Evolutionary conservation across 1,140 invertebrate species (phyloP).

Genomic region (Ladona fulva): DNA sequence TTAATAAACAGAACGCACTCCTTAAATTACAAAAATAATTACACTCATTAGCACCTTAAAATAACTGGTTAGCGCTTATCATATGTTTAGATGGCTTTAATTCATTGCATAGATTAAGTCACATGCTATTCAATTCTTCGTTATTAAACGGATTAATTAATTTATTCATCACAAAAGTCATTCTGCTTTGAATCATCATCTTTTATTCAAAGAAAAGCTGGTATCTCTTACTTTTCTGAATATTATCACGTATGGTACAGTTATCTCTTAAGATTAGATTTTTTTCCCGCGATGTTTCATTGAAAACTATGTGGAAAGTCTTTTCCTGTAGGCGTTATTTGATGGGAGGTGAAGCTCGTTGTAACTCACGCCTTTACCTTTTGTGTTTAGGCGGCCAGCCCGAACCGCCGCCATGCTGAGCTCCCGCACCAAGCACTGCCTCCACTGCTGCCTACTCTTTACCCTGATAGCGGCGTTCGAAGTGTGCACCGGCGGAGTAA

Average conservation of each 20-base stretch:
- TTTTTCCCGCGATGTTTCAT: not conserved
- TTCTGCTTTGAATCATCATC: not conserved
- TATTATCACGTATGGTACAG: not conserved
- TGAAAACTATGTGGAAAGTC: not conserved
- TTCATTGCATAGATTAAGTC: too few species aligned
- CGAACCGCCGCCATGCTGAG: slow-evolving; percentile 40
- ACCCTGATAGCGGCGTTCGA: slow-evolving; percentile 69
- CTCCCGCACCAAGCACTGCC: slow-evolving; percentile 57
- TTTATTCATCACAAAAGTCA: too few species aligned
- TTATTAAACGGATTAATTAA: too few species aligned
- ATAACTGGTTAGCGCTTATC: too few species aligned
- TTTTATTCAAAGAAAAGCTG: not conserved
- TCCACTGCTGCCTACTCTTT: slow-evolving; percentile 69
- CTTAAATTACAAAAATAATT: too few species aligned
- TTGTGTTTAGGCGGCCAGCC: not conserved
- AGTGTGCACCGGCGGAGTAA: slow-evolving; percentile 66
- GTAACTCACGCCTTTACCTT: not conserved
- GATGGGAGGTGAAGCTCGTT: not conserved
- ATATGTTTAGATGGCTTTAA: too few species aligned
- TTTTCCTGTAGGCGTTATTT: not conserved
- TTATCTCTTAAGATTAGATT: not conserved
- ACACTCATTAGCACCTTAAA: too few species aligned
- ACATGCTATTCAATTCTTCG: too few species aligned
- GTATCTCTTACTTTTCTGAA: not conserved
- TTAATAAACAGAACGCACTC: too few species aligned